Conservation (phyloP, 1,140 invertebrate species). For the Psix sp. region DNA sequence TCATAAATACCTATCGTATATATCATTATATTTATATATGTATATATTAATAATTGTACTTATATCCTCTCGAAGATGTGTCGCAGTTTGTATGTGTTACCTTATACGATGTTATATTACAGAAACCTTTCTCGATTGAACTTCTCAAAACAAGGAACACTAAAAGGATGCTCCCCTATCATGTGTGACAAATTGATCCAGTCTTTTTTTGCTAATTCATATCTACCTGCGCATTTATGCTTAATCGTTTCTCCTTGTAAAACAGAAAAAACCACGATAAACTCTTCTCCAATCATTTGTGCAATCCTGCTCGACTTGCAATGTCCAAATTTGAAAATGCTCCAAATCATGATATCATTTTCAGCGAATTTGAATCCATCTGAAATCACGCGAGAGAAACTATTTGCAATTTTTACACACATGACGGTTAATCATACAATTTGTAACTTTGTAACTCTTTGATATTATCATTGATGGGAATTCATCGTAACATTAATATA, state of each 20-base stretch:
- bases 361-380: too few relatives aligned
- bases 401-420: slow-evolving; percentile 31
- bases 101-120: slow-evolving; percentile 44
- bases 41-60: slow-evolving; percentile 38
- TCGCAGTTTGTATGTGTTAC: slow-evolving; percentile 30
- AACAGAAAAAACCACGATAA: slow-evolving; percentile 2
- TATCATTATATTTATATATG: slow-evolving; percentile 24
- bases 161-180: slow-evolving; percentile 32
- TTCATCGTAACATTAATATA: slow-evolving; percentile 54
- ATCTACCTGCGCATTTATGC: slow-evolving; percentile 28
- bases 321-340: too few relatives aligned
- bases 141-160: slow-evolving; percentile 20
- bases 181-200: slow-evolving; percentile 39
- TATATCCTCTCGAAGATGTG: slow-evolving; percentile 18
- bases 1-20: slow-evolving; percentile 43
- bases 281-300: too few relatives aligned
- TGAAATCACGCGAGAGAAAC: too few relatives aligned
- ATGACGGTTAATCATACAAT: slow-evolving; percentile 41
- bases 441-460: slow-evolving; percentile 47
- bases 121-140: slow-evolving; percentile 34
- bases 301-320: too few relatives aligned
- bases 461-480: slow-evolving; percentile 51
- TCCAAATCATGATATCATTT: too few relatives aligned
- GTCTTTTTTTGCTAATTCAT: slow-evolving; percentile 47
- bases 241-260: too few relatives aligned